A percentile compares a stretch with the other conserved stretches of the same genome.
Conservation (phyloP, 1,140 invertebrate genomes). For the Drosophila albomicans region DNA sequence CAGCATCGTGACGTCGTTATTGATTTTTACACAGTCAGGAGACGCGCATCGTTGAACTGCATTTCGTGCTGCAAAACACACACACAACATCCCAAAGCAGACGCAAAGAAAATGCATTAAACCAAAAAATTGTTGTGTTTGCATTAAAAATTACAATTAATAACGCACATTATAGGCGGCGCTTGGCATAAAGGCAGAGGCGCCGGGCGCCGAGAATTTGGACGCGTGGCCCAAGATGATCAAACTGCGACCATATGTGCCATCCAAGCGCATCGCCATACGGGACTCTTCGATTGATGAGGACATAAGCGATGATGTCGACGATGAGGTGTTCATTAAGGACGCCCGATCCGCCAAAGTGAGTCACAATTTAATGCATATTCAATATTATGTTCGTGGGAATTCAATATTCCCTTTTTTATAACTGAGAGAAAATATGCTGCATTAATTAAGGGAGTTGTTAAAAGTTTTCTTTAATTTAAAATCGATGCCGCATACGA, state of each 20-base stretch:
- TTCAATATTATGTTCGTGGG: too few relatives aligned
- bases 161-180: constrained; percentile 31
- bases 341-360: constrained; percentile 87
- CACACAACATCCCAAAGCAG: constrained; percentile 8
- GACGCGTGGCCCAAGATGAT: constrained; percentile 68
- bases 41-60: constrained; percentile 60
- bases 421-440: too few relatives aligned
- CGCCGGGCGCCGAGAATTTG: constrained; percentile 20
- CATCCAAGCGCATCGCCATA: constrained; percentile 82
- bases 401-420: too few relatives aligned
- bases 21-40: constrained; percentile 68
- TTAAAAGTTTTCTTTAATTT: too few relatives aligned
- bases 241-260: constrained; percentile 85
- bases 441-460: too few relatives aligned
- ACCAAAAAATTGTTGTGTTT: neutral
- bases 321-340: constrained; percentile 92
- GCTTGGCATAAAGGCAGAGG: constrained; percentile 2
- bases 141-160: neutral
- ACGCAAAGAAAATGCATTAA: constrained; percentile 29
- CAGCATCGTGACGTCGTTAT: constrained; percentile 65
- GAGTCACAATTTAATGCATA: constrained; percentile 18
- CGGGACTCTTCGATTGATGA: constrained; percentile 84
- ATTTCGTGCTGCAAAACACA: constrained; percentile 41
- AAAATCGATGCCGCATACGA: too few relatives aligned
- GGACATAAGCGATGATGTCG: constrained; percentile 87